Conservation (phyloP, 2,888 invertebrate genomes). For the Acronicta alni region DNA sequence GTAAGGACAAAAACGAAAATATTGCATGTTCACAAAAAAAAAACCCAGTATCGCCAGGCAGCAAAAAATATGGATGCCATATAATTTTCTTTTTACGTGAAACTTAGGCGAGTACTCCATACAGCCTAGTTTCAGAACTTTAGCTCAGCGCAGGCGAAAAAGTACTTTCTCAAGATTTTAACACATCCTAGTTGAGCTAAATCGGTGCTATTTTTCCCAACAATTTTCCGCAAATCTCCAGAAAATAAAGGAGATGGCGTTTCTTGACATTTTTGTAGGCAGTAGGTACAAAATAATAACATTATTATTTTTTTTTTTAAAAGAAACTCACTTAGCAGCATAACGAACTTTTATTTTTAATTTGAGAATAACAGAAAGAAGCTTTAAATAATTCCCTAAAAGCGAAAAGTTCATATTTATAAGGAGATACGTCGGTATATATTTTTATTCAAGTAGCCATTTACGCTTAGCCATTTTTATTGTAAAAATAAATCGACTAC, state of each 20-base stretch:
- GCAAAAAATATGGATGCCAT: conserved; percentile 24
- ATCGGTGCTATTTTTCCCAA: conserved; percentile 21
- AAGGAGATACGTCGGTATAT: too few relatives aligned
- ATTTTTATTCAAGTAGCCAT: too few relatives aligned
- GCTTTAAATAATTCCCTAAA: too few relatives aligned
- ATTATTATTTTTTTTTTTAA: too few relatives aligned
- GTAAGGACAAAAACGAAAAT: too few relatives aligned
- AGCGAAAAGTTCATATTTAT: too few relatives aligned
- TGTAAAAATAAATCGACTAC: too few relatives aligned
- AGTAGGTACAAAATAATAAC: too few relatives aligned
- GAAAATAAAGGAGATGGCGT: conserved; percentile 12
- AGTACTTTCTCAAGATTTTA: conserved; percentile 34
- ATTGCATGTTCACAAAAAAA: conserved; percentile 6
- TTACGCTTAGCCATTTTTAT: too few relatives aligned
- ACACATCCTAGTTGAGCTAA: conserved; percentile 30
- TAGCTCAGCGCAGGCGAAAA: conserved; percentile 22
- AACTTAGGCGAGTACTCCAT: conserved; percentile 18
- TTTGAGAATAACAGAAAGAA: too few relatives aligned
- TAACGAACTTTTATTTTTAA: too few relatives aligned
- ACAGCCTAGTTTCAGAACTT: conserved; percentile 38
- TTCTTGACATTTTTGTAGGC: not conserved
- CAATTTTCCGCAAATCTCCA: conserved; percentile 19
- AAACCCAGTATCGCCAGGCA: not conserved
- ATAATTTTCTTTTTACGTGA: conserved; percentile 22
- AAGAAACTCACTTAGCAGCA: too few relatives aligned